Evolutionary conservation across 2,888 invertebrate genomes (phyloP).

Genomic region (Ornithoptera alexandrae): DNA sequence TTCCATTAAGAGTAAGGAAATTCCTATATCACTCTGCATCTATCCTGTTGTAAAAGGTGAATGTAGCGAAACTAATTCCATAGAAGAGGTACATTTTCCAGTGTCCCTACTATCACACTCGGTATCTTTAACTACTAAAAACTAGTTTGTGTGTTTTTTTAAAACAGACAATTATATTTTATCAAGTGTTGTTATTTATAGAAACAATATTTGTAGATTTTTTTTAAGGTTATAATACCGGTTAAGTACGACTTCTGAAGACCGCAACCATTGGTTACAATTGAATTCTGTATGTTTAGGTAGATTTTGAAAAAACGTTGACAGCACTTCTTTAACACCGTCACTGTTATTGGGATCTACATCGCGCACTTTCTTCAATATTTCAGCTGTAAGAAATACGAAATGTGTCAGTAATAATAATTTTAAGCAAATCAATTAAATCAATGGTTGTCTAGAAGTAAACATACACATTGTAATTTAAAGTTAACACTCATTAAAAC

Average conservation of each 20-base stretch:
- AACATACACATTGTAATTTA: slow-evolving; percentile 19
- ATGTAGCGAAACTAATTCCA: too few relatives aligned
- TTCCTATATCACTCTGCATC: too few relatives aligned
- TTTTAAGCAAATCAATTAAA: background rate
- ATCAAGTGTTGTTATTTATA: background rate
- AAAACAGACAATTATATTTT: too few relatives aligned
- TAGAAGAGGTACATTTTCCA: too few relatives aligned
- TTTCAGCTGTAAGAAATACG: slow-evolving; percentile 52
- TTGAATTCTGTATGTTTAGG: slow-evolving; percentile 49
- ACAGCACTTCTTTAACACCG: slow-evolving; percentile 59
- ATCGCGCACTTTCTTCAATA: slow-evolving; percentile 59
- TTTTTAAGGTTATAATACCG: slow-evolving; percentile 60
- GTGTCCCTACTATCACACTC: too few relatives aligned
- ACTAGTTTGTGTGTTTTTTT: too few relatives aligned
- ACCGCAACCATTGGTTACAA: slow-evolving; percentile 52
- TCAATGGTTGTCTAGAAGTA: background rate
- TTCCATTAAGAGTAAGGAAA: too few relatives aligned
- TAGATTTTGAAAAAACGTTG: slow-evolving; percentile 57
- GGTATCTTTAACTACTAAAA: too few relatives aligned
- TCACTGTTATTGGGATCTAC: slow-evolving; percentile 66
- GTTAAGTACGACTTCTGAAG: slow-evolving; percentile 56
- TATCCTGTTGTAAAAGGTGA: too few relatives aligned
- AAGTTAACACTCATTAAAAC: background rate
- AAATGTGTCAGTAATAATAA: background rate
- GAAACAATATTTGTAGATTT: background rate